Percentiles rank a stretch among this genome's conserved stretches.
Conservation (phyloP, 2,888 invertebrate genomes). For the Diarsia dahlii region DNA sequence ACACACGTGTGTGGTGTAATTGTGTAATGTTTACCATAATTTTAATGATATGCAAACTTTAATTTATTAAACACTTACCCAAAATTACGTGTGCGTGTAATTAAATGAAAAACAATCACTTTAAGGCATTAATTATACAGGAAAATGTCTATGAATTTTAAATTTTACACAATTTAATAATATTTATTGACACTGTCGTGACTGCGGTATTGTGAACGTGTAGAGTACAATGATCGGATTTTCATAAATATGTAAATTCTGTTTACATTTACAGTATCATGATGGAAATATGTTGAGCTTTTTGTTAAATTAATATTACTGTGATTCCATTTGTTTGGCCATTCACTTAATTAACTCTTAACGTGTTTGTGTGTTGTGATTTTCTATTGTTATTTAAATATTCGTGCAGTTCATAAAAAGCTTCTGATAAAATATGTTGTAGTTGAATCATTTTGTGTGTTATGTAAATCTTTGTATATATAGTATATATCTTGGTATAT, state of each 20-base stretch:
- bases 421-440: neutral
- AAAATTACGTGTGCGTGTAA: neutral
- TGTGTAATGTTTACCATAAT: too few species aligned
- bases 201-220: conserved; percentile 42
- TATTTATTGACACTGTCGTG: conserved; percentile 32
- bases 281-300: conserved; percentile 71
- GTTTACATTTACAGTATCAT: conserved; percentile 73
- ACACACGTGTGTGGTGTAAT: too few species aligned
- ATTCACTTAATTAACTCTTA: conserved; percentile 44
- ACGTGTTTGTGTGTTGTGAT: conserved; percentile 23
- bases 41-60: neutral
- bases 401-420: neutral
- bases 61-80: neutral
- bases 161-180: conserved; percentile 6
- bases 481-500: too few species aligned
- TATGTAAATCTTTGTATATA: conserved; percentile 3
- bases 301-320: conserved; percentile 66
- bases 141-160: conserved; percentile 25
- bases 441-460: neutral
- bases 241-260: conserved; percentile 76
- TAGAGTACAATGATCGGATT: conserved; percentile 54
- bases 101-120: neutral
- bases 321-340: conserved; percentile 38
- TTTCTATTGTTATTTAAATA: conserved; percentile 11
- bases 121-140: conserved; percentile 7